Percentiles rank a stretch among this genome's conserved stretches.
Evolutionary conservation across 2,113 vertebrate species (phyloP).

Genomic region (Anhinga rufa): DNA sequence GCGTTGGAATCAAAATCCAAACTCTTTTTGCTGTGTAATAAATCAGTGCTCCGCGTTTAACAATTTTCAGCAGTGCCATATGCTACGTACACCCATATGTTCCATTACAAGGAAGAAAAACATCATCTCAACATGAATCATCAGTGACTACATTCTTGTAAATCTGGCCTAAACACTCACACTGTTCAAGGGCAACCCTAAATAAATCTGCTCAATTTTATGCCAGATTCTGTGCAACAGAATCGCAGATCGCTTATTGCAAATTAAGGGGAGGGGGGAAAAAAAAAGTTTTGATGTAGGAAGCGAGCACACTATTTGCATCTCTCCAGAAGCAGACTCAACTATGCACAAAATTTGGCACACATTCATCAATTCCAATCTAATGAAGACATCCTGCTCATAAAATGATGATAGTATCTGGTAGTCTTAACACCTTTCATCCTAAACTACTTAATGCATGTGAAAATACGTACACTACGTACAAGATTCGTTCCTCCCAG

Average conservation of each 20-base stretch:
- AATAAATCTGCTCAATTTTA: conserved; percentile 38
- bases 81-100: conserved; percentile 15
- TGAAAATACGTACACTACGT: not conserved
- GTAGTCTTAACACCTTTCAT: not conserved
- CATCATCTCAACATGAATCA: conserved; percentile 67
- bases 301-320: not conserved
- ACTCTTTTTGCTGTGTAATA: conserved; percentile 32
- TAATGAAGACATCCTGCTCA: not conserved
- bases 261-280: not conserved
- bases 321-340: not conserved
- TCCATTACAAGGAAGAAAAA: conserved; percentile 57
- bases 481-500: not conserved
- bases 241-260: not conserved
- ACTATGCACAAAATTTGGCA: not conserved
- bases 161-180: conserved; percentile 54
- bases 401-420: not conserved
- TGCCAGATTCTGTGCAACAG: not conserved
- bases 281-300: not conserved
- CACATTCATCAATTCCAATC: not conserved
- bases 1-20: not conserved
- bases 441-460: not conserved
- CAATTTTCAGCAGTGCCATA: conserved; percentile 29
- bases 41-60: not conserved
- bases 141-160: conserved; percentile 60
- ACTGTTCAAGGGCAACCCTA: conserved; percentile 21